Conservation (phyloP, 2,113 vertebrate genomes). For the Orientallactaga bullata region DNA sequence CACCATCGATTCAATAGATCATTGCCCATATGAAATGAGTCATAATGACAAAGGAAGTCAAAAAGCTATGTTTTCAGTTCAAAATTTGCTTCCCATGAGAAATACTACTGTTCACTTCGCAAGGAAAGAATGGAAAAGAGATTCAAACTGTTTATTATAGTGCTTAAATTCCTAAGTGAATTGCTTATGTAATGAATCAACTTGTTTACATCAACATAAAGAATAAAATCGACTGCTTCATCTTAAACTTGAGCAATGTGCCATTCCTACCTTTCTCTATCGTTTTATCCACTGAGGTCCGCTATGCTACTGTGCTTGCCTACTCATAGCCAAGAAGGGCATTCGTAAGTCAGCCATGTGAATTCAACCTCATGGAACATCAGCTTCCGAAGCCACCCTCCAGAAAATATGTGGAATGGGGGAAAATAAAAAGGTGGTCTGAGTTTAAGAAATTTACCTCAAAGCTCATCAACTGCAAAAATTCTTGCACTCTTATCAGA, state of each 20-base stretch:
- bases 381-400: neutral
- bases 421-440: neutral
- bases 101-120: constrained; percentile 12
- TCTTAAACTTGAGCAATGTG: neutral
- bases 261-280: neutral
- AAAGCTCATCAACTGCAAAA: constrained; percentile 39
- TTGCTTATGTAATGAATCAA: constrained; percentile 13
- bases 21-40: neutral
- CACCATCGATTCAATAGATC: constrained; percentile 14
- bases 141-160: constrained; percentile 16
- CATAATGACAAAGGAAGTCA: constrained; percentile 4
- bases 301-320: no score
- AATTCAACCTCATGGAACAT: neutral
- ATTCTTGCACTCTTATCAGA: neutral
- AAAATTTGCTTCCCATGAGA: neutral
- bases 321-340: neutral
- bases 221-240: neutral
- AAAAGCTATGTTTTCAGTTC: neutral
- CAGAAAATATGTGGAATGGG: neutral
- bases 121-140: neutral
- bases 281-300: neutral
- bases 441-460: constrained; percentile 38
- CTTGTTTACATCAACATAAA: constrained; percentile 31
- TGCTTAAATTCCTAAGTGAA: neutral
- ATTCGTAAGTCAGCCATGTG: neutral